Percentiles rank a stretch among this genome's conserved stretches.
These are phyloP conservation scores for Coenonympha arcania DNA, from an alignment of 2,888 invertebrate species.

Conservation along the genomic window DNA sequence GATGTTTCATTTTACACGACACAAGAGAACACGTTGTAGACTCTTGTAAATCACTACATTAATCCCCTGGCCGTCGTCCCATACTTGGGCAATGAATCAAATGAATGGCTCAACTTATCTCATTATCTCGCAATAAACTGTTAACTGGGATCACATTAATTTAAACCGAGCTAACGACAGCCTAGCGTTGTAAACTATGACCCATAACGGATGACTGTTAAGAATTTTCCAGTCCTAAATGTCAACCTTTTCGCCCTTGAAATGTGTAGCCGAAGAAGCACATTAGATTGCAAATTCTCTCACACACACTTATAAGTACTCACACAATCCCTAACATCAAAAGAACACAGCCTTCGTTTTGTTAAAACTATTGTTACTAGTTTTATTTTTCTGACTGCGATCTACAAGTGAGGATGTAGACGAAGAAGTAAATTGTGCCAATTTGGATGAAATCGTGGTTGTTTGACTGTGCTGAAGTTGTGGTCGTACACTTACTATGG, in stretches of 20 bases:
- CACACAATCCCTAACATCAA: background rate
- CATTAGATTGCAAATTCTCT: too few relatives aligned
- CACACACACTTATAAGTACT: background rate
- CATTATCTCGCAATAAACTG: conserved; percentile 29
- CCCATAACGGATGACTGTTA: conserved; percentile 2
- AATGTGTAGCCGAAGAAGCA: too few relatives aligned
- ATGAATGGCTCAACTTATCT: conserved; percentile 30
- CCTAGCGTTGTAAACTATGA: conserved; percentile 1
- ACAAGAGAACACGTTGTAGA: conserved; percentile 1
- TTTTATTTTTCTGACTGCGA: too few relatives aligned
- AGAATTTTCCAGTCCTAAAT: too few relatives aligned
- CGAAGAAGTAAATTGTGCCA: too few relatives aligned
- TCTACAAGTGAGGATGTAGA: too few relatives aligned
- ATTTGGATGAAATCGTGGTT: too few relatives aligned
- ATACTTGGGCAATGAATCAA: conserved; percentile 22
- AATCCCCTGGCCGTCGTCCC: conserved; percentile 19
- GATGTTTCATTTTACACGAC: background rate
- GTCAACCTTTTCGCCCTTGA: background rate
- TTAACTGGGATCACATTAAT: conserved; percentile 24
- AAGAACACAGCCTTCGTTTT: too few relatives aligned
- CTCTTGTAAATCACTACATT: conserved; percentile 20
- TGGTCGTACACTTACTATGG: too few relatives aligned
- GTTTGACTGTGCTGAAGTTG: too few relatives aligned
- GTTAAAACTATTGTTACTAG: too few relatives aligned
- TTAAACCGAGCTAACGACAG: conserved; percentile 17